A percentile compares a stretch with the other conserved stretches of the same genome.
Evolutionary conservation across 2,888 invertebrate genomes (phyloP).

Genomic region (Synergus japonicus): DNA sequence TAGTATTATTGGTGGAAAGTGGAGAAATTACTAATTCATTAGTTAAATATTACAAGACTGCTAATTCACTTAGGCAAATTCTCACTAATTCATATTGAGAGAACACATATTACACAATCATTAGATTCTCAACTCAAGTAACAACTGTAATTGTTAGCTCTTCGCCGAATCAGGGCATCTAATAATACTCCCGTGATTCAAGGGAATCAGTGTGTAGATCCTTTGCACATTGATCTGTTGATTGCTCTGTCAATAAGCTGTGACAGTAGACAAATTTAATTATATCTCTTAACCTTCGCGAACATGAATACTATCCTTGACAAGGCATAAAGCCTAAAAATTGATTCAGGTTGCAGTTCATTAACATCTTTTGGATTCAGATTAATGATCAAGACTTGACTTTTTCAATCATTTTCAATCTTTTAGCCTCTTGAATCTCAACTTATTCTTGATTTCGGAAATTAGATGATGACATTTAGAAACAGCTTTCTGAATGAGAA

Average conservation of each 20-base stretch:
- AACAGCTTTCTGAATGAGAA: not conserved
- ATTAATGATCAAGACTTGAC: not conserved
- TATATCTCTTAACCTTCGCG: conserved; percentile 49
- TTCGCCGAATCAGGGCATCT: conserved; percentile 67
- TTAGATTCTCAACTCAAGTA: conserved; percentile 58
- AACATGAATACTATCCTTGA: conserved; percentile 28
- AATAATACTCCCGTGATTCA: conserved; percentile 69
- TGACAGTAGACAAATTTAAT: conserved; percentile 46
- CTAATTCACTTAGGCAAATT: too few relatives aligned
- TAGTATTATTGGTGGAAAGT: too few relatives aligned
- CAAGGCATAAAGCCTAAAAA: conserved; percentile 24
- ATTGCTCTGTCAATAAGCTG: conserved; percentile 60
- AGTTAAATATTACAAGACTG: too few relatives aligned
- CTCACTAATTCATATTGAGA: too few relatives aligned
- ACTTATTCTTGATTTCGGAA: not conserved
- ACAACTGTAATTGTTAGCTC: conserved; percentile 63
- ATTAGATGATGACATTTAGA: not conserved
- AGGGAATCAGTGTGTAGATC: conserved; percentile 61
- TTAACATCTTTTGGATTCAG: not conserved
- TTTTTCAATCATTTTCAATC: not conserved
- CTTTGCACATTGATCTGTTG: conserved; percentile 59
- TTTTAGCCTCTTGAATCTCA: too few relatives aligned
- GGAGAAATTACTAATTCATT: too few relatives aligned
- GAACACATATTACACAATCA: conserved; percentile 59
- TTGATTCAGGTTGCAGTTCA: conserved; percentile 1